Evolutionary conservation across 2,797 vertebrate species (phyloP), one percentile per base, ranked within the genome.

Genomic region (Mormyrops attenuatus): DNA sequence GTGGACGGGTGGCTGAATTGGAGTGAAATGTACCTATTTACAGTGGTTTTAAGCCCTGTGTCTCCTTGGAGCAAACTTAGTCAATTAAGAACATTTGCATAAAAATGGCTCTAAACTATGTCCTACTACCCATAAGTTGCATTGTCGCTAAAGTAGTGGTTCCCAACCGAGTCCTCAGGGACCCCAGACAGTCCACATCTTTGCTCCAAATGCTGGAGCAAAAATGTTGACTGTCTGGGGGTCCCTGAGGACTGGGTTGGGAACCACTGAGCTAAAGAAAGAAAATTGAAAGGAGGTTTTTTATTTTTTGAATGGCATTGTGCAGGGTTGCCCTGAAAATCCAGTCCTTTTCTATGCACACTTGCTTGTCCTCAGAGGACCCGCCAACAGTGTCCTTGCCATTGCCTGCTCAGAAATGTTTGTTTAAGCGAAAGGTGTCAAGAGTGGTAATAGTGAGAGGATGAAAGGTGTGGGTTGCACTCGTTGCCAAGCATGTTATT

Each of bases 371-470:
- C 38, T 34, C 38, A 13, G 38, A 88, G 57, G 55, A 88, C 57
- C 55, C 20, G 9, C 20, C 3, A 5, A 4, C 87, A 30, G 60
- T 88, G 63, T 22, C 87, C 60, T 69, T 49, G 47, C 44, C n/a
- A 17, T 22, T 6, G 87, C 87, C 87, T 50, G 60, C 22, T 69
- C 87, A 69, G 63, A 87, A 57, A 87, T 88, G 63, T 69, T 69
- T 73, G 66, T 88, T 73, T 88, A 88, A 88, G 60, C n/a, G 4
- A n/a, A 52, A 88, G 57, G 57, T 26, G 55, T 69, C 34, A 26
- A 69, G 87, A 7, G 38, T 34, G 4, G 22, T 88, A 73, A 50
- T 73, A 41, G 69, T 47, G 87, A 66, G 20, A 60, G 38, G 60
- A 69, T 73, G 60, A 88, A 52, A 88, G 87, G 57, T 30, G 41